A percentile compares a stretch with the other conserved stretches of the same genome.
These are phyloP conservation scores for Ephialtes manifestator DNA, from an alignment of 2,888 invertebrate genomes.

Conservation along the genomic window DNA sequence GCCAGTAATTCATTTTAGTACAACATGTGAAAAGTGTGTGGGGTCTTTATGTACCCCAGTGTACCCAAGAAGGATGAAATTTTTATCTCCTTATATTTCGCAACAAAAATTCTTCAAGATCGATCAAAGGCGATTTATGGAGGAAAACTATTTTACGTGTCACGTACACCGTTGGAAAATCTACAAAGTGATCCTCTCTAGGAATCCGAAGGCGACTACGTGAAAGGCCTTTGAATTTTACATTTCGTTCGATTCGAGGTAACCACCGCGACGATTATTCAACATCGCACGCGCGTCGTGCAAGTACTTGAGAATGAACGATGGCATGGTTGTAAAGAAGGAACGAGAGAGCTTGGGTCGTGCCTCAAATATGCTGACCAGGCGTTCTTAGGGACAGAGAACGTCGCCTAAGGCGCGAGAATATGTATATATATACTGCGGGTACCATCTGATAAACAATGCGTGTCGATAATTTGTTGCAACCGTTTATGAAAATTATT, in stretches of 20 bases:
- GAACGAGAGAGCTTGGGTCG: constrained; percentile 29
- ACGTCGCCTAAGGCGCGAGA: neutral
- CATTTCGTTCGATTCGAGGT: constrained; percentile 39
- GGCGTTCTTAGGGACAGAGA: constrained; percentile 10
- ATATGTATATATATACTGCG: constrained; percentile 3
- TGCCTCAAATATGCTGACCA: constrained; percentile 27
- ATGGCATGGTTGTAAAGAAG: neutral
- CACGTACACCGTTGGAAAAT: constrained; percentile 14
- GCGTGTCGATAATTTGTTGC: neutral
- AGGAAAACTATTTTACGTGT: constrained; percentile 6
- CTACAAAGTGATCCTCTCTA: constrained; percentile 45
- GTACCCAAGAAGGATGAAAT: neutral
- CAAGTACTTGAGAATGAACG: constrained; percentile 24
- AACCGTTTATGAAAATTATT: neutral
- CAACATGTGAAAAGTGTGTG: neutral
- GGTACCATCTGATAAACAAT: constrained; percentile 16
- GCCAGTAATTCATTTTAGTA: no score
- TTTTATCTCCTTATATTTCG: neutral
- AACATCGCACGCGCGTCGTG: constrained; percentile 40
- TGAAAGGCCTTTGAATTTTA: constrained; percentile 59
- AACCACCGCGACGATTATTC: constrained; percentile 53
- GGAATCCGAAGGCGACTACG: constrained; percentile 58
- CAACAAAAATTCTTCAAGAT: neutral
- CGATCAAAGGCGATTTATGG: neutral
- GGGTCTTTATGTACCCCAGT: no score